phyloP scores from a whole-genome alignment of 2,888 invertebrate species.

The Cataglyphis altisquamis region DNA sequence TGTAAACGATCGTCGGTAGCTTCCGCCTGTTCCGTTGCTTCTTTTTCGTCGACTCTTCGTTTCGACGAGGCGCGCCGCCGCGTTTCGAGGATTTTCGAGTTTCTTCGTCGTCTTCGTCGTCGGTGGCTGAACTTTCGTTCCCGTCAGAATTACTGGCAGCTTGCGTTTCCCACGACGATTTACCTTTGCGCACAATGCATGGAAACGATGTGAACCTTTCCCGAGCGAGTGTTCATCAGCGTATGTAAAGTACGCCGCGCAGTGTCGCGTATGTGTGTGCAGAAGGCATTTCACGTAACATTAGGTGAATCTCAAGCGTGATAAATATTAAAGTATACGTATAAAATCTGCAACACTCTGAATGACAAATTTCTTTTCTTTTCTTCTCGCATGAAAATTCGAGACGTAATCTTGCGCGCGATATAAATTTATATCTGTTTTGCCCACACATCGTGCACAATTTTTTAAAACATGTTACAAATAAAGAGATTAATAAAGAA shows the following conservation, averaged over 20 bases:
- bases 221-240: slow-evolving; percentile 47
- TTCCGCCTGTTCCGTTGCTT: slow-evolving; percentile 64
- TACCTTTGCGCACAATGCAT: slow-evolving; percentile 73
- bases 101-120: slow-evolving; percentile 69
- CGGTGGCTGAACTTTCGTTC: slow-evolving; percentile 69
- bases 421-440: background rate
- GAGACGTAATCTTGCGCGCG: background rate
- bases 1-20: slow-evolving; percentile 77
- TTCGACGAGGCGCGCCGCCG: slow-evolving; percentile 55
- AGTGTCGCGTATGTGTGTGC: slow-evolving; percentile 1
- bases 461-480: background rate
- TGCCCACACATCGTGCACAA: background rate
- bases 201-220: slow-evolving; percentile 67
- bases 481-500: slow-evolving; percentile 4
- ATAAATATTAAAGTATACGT: background rate
- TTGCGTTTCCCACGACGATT: slow-evolving; percentile 82
- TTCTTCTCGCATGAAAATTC: background rate
- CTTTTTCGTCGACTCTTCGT: slow-evolving; percentile 67
- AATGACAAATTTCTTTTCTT: background rate
- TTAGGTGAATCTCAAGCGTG: slow-evolving; percentile 33
- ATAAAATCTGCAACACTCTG: slow-evolving; percentile 18
- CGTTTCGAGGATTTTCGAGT: slow-evolving; percentile 69
- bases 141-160: slow-evolving; percentile 79
- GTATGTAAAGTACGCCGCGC: slow-evolving; percentile 35
- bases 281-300: slow-evolving; percentile 38